These are phyloP conservation scores for Drosophila malerkotliana DNA, from an alignment of 1,140 invertebrate genomes.

Conservation along the genomic window DNA sequence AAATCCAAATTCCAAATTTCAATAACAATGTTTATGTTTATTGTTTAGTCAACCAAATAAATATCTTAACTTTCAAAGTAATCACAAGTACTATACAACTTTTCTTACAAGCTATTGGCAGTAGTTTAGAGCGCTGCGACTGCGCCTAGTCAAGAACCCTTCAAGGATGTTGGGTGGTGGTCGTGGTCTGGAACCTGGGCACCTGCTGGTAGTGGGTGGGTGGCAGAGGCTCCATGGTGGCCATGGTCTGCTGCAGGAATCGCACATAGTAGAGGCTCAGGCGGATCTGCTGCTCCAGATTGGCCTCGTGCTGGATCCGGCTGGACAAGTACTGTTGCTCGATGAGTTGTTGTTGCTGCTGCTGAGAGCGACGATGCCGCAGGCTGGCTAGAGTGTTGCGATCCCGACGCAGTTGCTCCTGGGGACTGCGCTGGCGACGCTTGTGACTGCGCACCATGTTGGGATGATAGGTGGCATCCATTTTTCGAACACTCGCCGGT, in stretches of 20 bases:
- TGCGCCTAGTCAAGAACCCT: constrained; percentile 9
- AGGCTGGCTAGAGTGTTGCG: constrained; percentile 58
- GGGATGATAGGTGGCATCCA: constrained; percentile 44
- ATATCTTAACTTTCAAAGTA: constrained; percentile 54
- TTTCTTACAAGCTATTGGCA: background rate
- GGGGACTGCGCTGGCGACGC: constrained; percentile 49
- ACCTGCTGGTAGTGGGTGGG: constrained; percentile 9
- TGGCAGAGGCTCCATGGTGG: constrained; percentile 18
- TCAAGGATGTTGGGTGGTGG: constrained; percentile 29
- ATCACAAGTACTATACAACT: constrained; percentile 38
- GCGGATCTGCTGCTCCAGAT: constrained; percentile 58
- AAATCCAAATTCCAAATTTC: too few relatives aligned
- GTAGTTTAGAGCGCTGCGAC: background rate
- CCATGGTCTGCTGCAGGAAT: constrained; percentile 53
- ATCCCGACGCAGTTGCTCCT: constrained; percentile 62
- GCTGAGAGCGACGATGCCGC: constrained; percentile 47
- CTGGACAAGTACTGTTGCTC: constrained; percentile 52
- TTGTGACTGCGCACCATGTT: constrained; percentile 55
- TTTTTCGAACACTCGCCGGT: background rate
- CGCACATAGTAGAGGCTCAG: constrained; percentile 65
- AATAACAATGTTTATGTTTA: constrained; percentile 47
- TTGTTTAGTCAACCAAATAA: constrained; percentile 49
- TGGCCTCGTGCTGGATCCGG: constrained; percentile 44
- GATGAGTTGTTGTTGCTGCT: constrained; percentile 49
- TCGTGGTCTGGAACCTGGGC: background rate